Evolutionary conservation across 1,140 invertebrate genomes (phyloP).

Genomic region (Zeugodacus cucurbitae): DNA sequence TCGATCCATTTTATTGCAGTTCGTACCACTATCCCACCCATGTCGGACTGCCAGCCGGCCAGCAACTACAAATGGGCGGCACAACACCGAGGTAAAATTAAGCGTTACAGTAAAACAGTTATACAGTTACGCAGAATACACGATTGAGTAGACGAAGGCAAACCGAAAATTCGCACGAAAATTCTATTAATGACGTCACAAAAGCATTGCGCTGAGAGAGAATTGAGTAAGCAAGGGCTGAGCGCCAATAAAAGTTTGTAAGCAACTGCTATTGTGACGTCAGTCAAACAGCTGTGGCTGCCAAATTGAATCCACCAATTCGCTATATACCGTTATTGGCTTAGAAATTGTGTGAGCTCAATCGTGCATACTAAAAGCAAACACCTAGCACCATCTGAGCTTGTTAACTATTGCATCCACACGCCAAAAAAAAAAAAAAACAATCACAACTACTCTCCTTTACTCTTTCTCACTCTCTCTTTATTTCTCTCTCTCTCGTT

Average conservation of each 20-base stretch:
- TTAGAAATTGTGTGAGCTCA: not conserved
- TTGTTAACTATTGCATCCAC: not conserved
- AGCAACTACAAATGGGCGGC: constrained; percentile 48
- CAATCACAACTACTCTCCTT: not conserved
- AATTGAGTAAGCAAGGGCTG: no score
- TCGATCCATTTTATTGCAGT: constrained; percentile 49
- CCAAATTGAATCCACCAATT: not conserved
- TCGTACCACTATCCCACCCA: constrained; percentile 63
- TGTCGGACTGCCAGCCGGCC: constrained; percentile 55
- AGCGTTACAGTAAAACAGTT: not conserved
- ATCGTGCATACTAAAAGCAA: not conserved
- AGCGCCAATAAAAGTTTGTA: not conserved
- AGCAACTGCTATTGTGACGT: not conserved
- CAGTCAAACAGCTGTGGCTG: not conserved
- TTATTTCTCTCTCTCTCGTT: constrained; percentile 46
- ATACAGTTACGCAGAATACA: not conserved
- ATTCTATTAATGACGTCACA: no score
- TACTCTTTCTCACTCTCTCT: not conserved
- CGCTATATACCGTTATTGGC: not conserved
- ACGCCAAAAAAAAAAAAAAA: not conserved
- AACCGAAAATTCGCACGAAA: no score
- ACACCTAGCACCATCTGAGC: not conserved
- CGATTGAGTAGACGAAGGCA: not conserved
- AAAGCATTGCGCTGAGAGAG: no score
- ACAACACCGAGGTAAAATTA: constrained; percentile 53